phyloP scores from a whole-genome alignment of 1,140 invertebrate species.

The Condylostylus longicornis region DNA sequence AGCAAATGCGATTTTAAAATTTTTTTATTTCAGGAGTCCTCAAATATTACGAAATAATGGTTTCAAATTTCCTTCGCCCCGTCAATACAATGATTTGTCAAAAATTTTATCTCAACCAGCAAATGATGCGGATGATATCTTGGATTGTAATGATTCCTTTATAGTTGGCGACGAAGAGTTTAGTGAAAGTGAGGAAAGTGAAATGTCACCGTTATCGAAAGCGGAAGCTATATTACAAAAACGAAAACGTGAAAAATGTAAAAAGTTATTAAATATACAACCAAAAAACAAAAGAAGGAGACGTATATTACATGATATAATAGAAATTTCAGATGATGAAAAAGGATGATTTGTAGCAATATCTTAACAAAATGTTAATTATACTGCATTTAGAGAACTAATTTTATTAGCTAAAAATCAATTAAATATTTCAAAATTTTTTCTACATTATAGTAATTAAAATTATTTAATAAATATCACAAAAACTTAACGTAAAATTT shows the following conservation, averaged over 20 bases:
- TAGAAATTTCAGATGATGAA: too few relatives aligned
- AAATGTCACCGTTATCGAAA: constrained; percentile 23
- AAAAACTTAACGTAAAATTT: too few relatives aligned
- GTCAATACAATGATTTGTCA: constrained; percentile 16
- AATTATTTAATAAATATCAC: too few relatives aligned
- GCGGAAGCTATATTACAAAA: constrained; percentile 26
- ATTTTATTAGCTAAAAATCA: too few relatives aligned
- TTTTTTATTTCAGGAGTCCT: constrained; percentile 16
- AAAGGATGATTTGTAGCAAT: too few relatives aligned
- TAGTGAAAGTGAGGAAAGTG: constrained; percentile 10
- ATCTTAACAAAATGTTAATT: too few relatives aligned
- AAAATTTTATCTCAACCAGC: constrained; percentile 22
- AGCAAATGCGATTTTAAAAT: background rate
- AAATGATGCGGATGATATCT: constrained; percentile 13
- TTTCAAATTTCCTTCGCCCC: constrained; percentile 23
- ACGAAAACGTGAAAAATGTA: constrained; percentile 7
- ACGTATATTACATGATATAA: too few relatives aligned
- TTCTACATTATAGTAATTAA: too few relatives aligned
- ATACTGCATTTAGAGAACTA: too few relatives aligned
- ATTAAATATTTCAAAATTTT: too few relatives aligned
- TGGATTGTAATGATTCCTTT: constrained; percentile 23
- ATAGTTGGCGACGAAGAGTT: constrained; percentile 14
- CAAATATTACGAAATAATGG: constrained; percentile 13
- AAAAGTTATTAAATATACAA: too few relatives aligned
- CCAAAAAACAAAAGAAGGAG: too few relatives aligned